These are phyloP conservation scores for Schizothorax lantsangensis DNA, from an alignment of 2,797 vertebrate species.

Conservation along the genomic window DNA sequence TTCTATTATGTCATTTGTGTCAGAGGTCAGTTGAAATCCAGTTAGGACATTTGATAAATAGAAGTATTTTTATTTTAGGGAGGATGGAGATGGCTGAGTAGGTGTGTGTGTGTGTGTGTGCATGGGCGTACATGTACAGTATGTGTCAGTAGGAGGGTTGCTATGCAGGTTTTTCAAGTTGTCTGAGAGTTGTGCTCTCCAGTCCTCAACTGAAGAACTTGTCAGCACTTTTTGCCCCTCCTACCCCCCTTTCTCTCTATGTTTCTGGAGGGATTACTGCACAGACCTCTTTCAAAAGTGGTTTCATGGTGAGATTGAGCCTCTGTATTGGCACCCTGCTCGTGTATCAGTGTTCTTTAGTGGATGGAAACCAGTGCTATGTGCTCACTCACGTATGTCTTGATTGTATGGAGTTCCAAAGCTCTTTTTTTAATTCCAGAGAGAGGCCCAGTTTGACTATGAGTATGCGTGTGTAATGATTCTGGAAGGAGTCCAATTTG, in stretches of 20 bases:
- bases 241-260: conserved; percentile 55
- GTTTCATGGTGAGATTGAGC: conserved; percentile 51
- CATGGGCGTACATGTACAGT: neutral
- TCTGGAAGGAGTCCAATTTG: conserved; percentile 37
- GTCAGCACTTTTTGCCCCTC: conserved; percentile 61
- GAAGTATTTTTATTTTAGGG: neutral
- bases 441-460: conserved; percentile 40
- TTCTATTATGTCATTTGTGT: neutral
- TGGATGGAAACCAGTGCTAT: conserved; percentile 29
- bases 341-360: conserved; percentile 28
- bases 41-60: conserved; percentile 8
- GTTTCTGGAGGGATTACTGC: conserved; percentile 71
- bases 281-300: conserved; percentile 69
- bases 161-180: conserved; percentile 60
- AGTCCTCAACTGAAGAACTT: conserved; percentile 61
- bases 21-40: neutral
- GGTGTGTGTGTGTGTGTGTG: neutral
- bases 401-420: conserved; percentile 30
- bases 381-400: conserved; percentile 20
- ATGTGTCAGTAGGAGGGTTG: conserved; percentile 25
- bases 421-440: conserved; percentile 42
- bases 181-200: conserved; percentile 58
- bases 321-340: conserved; percentile 38
- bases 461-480: conserved; percentile 33
- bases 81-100: neutral